Conservation (phyloP, 30 jellyfish, hydroid and myxozoan genomes). For the Aurelia sp. region DNA sequence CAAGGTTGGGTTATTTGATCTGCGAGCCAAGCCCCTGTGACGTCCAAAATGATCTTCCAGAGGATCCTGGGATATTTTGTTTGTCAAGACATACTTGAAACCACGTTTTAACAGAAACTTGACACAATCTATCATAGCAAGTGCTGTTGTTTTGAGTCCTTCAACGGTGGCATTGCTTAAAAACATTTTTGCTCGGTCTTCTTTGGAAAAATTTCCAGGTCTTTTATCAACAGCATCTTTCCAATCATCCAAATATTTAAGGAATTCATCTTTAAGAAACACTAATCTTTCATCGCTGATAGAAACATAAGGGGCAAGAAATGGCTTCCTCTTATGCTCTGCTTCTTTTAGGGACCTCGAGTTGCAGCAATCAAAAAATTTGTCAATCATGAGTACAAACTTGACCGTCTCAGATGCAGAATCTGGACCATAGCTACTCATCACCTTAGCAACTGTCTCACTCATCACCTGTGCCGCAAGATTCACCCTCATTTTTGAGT, state of each 20-base stretch:
- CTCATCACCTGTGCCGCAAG: conserved; percentile 44
- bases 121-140: conserved; percentile 23
- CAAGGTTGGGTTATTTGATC: conserved; percentile 32
- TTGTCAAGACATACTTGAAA: conserved; percentile 38
- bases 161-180: conserved; percentile 26
- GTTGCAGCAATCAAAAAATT: conserved; percentile 46
- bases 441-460: conserved; percentile 46
- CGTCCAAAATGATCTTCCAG: conserved; percentile 47
- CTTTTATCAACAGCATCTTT: conserved; percentile 39
- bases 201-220: conserved; percentile 41
- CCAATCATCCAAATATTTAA: conserved; percentile 21
- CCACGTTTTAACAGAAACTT: conserved; percentile 46
- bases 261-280: conserved; percentile 32
- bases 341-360: conserved; percentile 40
- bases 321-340: conserved; percentile 12
- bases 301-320: conserved; percentile 30
- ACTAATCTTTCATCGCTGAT: conserved; percentile 22
- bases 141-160: conserved; percentile 48
- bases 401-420: conserved; percentile 47
- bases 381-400: conserved; percentile 35
- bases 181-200: conserved; percentile 45
- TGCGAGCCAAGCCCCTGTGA: neutral
- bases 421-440: conserved; percentile 38
- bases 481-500: conserved; percentile 42
- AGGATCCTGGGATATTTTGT: conserved; percentile 51